These are phyloP conservation scores for Stenichneumon culpator DNA, from an alignment of 2,888 invertebrate genomes.

Conservation along the genomic window DNA sequence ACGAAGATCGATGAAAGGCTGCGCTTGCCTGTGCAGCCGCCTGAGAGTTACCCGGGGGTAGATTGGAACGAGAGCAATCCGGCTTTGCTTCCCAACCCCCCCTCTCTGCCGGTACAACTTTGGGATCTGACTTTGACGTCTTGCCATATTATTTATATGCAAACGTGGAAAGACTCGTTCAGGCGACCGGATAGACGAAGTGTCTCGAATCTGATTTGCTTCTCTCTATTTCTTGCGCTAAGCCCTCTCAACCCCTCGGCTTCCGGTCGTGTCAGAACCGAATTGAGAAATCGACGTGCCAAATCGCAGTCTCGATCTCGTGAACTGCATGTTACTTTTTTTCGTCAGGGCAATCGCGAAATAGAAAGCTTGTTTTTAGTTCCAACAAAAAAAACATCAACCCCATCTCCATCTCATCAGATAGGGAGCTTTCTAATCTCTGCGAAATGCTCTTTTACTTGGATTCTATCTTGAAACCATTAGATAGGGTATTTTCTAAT, in stretches of 20 bases:
- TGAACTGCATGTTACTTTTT: conserved; percentile 42
- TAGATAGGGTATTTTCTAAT: neutral
- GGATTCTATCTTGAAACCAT: neutral
- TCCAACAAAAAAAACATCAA: neutral
- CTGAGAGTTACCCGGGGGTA: conserved; percentile 33
- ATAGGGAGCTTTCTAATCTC: neutral
- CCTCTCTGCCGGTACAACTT: conserved; percentile 63
- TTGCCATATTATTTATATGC: conserved; percentile 80
- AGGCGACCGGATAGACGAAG: conserved; percentile 49
- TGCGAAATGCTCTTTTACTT: neutral
- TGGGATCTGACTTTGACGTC: conserved; percentile 74
- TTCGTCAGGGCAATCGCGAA: conserved; percentile 6
- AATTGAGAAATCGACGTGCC: conserved; percentile 58
- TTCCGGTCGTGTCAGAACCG: conserved; percentile 45
- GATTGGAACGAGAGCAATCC: conserved; percentile 64
- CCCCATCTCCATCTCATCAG: no score
- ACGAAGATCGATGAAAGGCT: conserved; percentile 61
- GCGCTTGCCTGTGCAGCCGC: conserved; percentile 19
- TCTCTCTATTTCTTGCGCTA: conserved; percentile 35
- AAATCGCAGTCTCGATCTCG: conserved; percentile 76
- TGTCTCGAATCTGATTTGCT: conserved; percentile 50
- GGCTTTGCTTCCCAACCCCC: conserved; percentile 30
- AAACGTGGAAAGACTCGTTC: conserved; percentile 69
- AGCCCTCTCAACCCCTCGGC: conserved; percentile 3
- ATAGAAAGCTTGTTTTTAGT: conserved; percentile 1